Base-by-base conservation (phyloP, 2,888 invertebrate species). In the Orgyia antiqua region DNA sequence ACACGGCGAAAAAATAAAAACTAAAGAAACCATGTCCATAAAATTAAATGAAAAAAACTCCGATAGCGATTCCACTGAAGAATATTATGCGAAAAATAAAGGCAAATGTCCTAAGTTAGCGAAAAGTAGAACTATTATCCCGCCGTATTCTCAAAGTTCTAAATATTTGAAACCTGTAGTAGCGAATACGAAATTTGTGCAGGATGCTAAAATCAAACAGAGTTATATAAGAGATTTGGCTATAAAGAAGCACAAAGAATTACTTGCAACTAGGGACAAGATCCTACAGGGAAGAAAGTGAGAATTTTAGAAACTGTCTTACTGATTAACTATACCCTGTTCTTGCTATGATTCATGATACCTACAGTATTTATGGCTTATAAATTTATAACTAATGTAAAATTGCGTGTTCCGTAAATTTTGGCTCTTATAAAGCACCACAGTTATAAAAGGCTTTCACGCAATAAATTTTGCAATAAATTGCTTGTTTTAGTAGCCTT, bases 231-330 rank as follows among this genome's bases (percentile, higher is more conserved):
- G 70, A 56, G 86, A 89, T 10, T 46, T 83, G 15, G 88, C 89
- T 64, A 51, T 89, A 37, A 82, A 82, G 39, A 89, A 89, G 58
- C 78, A 89, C 10, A 89, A 82, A 59, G 86, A 89, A 13, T 58
- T 90, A 38, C 56, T 91, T 24, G 73, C 56, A 3, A 79, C 75
- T 28, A 88, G 89, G 51, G 88, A 90, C 26, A 82, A 79, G 48
- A 83, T 87, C 40, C 56, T 92, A 30, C 91, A 92, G 54, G 88
- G 86, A 36, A 86, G 87, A 61, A 89, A 88, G 92, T 91, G 69
- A 74, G 77, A 62, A 41, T 28, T 34, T 29, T 13, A 11, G 25
- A 15, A n/a, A n/a, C n/a, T n/a, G n/a, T n/a, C n/a, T n/a, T n/a
- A n/a, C n/a, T n/a, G n/a, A n/a, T n/a, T n/a, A n/a, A n/a, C n/a